Conservation (phyloP, 2,888 invertebrate genomes). For the Hypena proboscidalis region DNA sequence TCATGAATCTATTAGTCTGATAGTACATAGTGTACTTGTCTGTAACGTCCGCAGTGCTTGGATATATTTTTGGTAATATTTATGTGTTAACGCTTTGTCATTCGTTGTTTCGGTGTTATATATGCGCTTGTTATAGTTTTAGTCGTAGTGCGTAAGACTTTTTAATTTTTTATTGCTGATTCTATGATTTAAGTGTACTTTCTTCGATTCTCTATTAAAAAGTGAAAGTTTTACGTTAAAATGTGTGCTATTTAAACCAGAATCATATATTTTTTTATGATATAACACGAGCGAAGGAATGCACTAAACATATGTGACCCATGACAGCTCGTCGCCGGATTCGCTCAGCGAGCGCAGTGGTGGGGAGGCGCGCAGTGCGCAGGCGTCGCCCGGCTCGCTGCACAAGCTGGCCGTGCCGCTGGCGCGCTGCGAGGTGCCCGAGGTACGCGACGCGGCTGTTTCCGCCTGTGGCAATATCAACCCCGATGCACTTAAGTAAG, state of each 20-base stretch:
- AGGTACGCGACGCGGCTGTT: slow-evolving; percentile 97
- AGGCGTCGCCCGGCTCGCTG: slow-evolving; percentile 92
- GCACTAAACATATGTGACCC: too few relatives aligned
- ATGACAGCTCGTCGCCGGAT: slow-evolving; percentile 93
- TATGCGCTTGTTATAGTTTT: slow-evolving; percentile 31
- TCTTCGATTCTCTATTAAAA: too few relatives aligned
- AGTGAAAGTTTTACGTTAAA: neutral
- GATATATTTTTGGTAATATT: slow-evolving; percentile 13
- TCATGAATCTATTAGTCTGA: too few relatives aligned
- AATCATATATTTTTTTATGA: neutral
- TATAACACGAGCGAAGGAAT: neutral
- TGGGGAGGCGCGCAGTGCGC: slow-evolving; percentile 89
- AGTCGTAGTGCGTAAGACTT: slow-evolving; percentile 32
- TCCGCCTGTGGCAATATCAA: slow-evolving; percentile 98
- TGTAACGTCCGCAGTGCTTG: slow-evolving; percentile 32
- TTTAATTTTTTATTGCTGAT: too few relatives aligned
- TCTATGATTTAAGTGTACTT: too few relatives aligned
- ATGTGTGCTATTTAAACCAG: neutral
- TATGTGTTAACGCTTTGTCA: slow-evolving; percentile 32
- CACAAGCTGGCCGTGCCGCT: slow-evolving; percentile 97
- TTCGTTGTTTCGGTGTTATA: slow-evolving; percentile 19
- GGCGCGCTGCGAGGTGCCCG: slow-evolving; percentile 95
- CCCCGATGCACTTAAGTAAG: slow-evolving; percentile 95
- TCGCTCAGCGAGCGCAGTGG: slow-evolving; percentile 94
- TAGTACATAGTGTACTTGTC: slow-evolving; percentile 25